Base-by-base conservation (phyloP, 2,113 vertebrate species). In the Hepsetus odoe region DNA sequence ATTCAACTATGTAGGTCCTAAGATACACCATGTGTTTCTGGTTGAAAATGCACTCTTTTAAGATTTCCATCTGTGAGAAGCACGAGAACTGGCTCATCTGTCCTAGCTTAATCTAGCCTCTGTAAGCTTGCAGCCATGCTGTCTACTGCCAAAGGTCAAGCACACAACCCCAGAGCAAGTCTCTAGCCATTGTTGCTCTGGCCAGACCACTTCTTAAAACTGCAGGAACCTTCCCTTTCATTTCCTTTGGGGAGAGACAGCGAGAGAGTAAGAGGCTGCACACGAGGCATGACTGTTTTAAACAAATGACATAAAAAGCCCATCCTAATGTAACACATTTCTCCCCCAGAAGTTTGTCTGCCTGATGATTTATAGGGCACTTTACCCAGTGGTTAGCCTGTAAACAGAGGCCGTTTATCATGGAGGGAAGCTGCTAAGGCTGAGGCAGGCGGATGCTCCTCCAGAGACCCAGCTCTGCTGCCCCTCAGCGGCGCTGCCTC, bases 321-420 rank as follows among this genome's bases (percentile, higher is more conserved):
- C 82, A 77, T 88, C 85, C 82, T 88, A 87, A 88, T 86, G 85
- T 84, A 85, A 84, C 83, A 82, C 81, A 82, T 85, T 87, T 85
- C 82, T 78, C 81, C 79, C 79, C 53, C 81, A 83, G 83, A 86
- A 88, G 84, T 88, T 86, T 86, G 84, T 88, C 86, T 82, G 81
- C 72, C 70, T n/a, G 28, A 79, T 88, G 87, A 88, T 88, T 88
- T 88, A 88, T 88, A 76, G 83, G 65, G 72, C 83, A 84, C 86
- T 88, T 88, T 88, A 87, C 82, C 82, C 85, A 85, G 85, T 85
- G 86, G 86, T 88, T 87, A 88, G 86, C 86, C 87, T 83, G 87
- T 88, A 87, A 88, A 87, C 87, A 88, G 85, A 74, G 69, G 85
- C 86, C 83, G 86, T 88, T 86, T 80, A 85, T 88, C 87, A 86